These are phyloP conservation scores for Catostylus mosaicus DNA, from an alignment of 30 jellyfish, hydroid and myxozoan genomes.

Conservation along the genomic window DNA sequence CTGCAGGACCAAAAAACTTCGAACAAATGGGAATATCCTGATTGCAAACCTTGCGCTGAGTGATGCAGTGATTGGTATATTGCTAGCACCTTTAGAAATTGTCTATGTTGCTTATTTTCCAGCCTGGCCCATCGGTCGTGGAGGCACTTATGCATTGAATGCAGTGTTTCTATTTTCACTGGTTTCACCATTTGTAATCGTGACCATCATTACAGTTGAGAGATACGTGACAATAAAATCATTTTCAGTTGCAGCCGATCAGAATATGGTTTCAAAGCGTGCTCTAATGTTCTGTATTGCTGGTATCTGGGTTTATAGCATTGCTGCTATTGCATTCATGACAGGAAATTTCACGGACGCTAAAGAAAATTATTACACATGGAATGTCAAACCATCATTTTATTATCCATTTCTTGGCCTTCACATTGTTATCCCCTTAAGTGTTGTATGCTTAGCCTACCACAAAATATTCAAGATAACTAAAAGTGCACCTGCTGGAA, in stretches of 20 bases:
- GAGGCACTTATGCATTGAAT: conserved; percentile 62
- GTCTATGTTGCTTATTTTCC: conserved; percentile 61
- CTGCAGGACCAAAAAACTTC: conserved; percentile 17
- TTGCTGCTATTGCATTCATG: conserved; percentile 56
- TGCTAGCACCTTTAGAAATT: conserved; percentile 57
- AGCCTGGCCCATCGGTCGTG: conserved; percentile 52
- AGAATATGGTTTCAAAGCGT: background rate
- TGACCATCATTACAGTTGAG: conserved; percentile 70
- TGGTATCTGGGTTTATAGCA: conserved; percentile 59
- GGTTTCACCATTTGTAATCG: conserved; percentile 70
- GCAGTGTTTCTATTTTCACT: conserved; percentile 71
- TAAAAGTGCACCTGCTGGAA: background rate
- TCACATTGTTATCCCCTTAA: conserved; percentile 62
- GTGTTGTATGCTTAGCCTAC: conserved; percentile 29
- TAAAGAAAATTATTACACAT: conserved; percentile 24
- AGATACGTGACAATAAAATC: conserved; percentile 60
- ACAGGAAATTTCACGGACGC: conserved; percentile 41
- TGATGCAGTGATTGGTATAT: conserved; percentile 49
- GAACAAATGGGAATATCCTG: conserved; percentile 47
- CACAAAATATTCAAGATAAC: conserved; percentile 29
- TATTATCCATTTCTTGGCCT: conserved; percentile 75
- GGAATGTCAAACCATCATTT: conserved; percentile 54
- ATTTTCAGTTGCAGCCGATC: conserved; percentile 11
- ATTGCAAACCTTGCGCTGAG: conserved; percentile 59
- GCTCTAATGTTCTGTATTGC: background rate